phyloP scores from a whole-genome alignment of 2,797 vertebrate genomes.

The Liasis olivaceus region DNA sequence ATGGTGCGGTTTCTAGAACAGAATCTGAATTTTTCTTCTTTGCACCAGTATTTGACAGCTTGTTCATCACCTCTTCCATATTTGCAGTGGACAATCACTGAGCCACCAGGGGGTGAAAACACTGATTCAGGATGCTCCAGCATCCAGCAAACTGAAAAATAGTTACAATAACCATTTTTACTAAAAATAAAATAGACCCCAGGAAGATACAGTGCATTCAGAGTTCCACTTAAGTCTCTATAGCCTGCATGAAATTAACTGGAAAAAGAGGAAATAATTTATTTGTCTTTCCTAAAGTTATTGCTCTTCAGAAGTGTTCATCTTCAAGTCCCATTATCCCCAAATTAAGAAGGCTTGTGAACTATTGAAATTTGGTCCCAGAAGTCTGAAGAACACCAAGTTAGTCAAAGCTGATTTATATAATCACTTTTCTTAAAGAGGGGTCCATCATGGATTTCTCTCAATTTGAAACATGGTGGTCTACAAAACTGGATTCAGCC shows the following conservation, averaged over 20 bases:
- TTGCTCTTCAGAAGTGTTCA: neutral
- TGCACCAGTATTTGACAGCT: neutral
- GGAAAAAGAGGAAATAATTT: neutral
- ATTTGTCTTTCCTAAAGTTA: neutral
- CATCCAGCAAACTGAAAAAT: neutral
- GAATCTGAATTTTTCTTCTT: accelerated
- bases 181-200: neutral
- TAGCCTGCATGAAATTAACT: neutral
- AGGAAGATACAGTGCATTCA: neutral
- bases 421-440: neutral
- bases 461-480: neutral
- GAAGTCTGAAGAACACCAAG: neutral
- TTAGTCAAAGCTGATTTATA: neutral
- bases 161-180: neutral
- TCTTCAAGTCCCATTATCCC: neutral
- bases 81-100: neutral
- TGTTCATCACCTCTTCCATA: accelerated
- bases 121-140: neutral
- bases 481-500: neutral
- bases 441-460: neutral
- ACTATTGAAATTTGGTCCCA: neutral
- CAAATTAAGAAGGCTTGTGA: neutral
- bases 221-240: neutral
- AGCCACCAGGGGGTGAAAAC: neutral
- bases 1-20: neutral